Evolutionary conservation across 2,888 invertebrate species (phyloP), one percentile per base, ranked within the genome.

Genomic region (Argyresthia goedartella): DNA sequence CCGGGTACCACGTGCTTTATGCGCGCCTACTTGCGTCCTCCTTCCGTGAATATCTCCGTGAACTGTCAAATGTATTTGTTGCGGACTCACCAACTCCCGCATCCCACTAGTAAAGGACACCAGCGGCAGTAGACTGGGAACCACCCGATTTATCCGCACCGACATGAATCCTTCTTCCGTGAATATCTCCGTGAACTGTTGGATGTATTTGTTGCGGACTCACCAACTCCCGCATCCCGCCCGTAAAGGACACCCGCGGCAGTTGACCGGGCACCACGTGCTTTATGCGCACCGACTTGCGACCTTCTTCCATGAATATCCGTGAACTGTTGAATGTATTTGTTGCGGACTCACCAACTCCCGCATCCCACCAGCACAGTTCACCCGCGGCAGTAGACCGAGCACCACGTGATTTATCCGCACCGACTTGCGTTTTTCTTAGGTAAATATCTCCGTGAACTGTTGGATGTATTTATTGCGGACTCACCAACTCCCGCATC

Each of bases 391-490:
- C 55, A 90, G 77, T 68, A 95, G 93, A 43, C 94, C 94, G 48
- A 95, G 93, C 61, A 95, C 91, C 51, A 93, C 90, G 71, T 95
- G 95, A 59, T 94, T 95, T 71, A 97, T 96, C 73, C 95, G 91
- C 47, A 97, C 96, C 52, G 94, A 92, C 76, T 96, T 95, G 52
- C 96, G 90, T 49, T 97, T 97, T 77, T 97, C 96, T 69, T 97
- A 96, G 0, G 97, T 97, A 70, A 97, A 96, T 67, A 97, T 96
- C 81, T 97, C 97, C 56, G 94, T 95, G 74, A 97, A 97, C 75
- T 97, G 97, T 64, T 96, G 93, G 61, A 97, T 94, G 73, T 97
- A 98, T 64, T 95, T 91, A 67, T 91, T 6, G 3, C 9, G 3
- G 3, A 39, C 88, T 66, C 75, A 88, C 84, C 77, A 88, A 71